Base-by-base conservation (phyloP, 2,888 invertebrate species). In the Phyllotreta striolata region DNA sequence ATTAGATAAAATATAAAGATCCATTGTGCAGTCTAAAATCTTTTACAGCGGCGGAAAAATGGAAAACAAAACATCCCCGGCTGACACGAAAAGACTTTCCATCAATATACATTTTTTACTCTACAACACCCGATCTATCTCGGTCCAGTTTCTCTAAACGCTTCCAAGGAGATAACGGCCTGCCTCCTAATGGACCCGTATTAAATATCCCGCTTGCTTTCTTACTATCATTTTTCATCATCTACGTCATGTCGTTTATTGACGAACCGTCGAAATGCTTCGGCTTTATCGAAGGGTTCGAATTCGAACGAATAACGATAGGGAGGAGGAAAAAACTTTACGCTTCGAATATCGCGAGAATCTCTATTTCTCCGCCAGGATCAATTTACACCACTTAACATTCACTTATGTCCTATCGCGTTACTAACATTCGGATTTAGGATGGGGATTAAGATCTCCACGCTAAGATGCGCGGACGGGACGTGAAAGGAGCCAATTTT, bases 171-270 rank as follows among this genome's bases (percentile, higher is more conserved):
- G 66, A 67, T 66, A 69, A 67, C 47, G 62, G 64, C 44, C 39
- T 24, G 24, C 24, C 51, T 73, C 72, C 77, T 79, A 79, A 79
- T 79, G 79, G 78, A 79, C 76, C 76, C 74, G 76, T 79, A 79
- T 79, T 78, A 78, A 77, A 78, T 79, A 77, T 78, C 78, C 24
- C 73, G 74, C 73, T 73, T 72, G 73, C 75, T 75, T 74, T 74
- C 75, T 73, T 73, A 72, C 76, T 76, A 77, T 78, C 78, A 78
- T 78, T 78, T 77, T 78, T 78, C 78, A 78, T 78, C 78, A 77
- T 78, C 76, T 75, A 71, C 71, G 73, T 70, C 76, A 71, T 74
- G 75, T 76, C 74, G 73, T 71, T 66, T 69, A 71, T 72, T 77
- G 77, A 77, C 76, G 75, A 67, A 70, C 66, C 71, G 69, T 68